phyloP scores from a whole-genome alignment of 2,888 invertebrate genomes.

The Branchipolynoe longqiensis region DNA sequence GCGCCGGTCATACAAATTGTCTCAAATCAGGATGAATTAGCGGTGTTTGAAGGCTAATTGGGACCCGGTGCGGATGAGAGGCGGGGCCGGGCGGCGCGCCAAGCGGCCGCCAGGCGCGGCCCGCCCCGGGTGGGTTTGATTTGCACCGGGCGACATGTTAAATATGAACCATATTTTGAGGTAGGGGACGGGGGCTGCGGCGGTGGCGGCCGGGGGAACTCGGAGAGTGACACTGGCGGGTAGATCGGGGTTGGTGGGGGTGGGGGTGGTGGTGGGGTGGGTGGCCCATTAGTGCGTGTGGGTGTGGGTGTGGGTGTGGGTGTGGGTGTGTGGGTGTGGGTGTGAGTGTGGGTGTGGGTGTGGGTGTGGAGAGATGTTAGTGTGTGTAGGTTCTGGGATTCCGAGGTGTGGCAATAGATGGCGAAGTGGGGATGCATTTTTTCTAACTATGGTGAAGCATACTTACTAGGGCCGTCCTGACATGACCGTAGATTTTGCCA shows the following conservation, averaged over 20 bases:
- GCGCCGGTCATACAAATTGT: constrained; percentile 43
- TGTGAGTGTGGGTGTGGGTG: no score
- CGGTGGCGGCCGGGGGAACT: no score
- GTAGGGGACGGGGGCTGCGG: constrained; percentile 10
- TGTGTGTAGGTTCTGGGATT: no score
- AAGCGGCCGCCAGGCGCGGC: neutral
- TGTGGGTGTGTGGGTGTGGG: no score
- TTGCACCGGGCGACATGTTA: neutral
- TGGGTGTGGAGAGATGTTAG: no score
- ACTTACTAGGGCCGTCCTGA: no score
- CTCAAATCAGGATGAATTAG: constrained; percentile 42
- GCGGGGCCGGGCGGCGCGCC: neutral
- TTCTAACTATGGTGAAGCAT: no score
- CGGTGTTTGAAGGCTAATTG: neutral
- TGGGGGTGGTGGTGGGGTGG: neutral
- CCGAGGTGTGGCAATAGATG: no score
- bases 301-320: neutral
- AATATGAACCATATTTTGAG: constrained; percentile 48
- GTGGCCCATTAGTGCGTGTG: neutral
- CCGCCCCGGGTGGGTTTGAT: neutral
- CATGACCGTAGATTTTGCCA: no score
- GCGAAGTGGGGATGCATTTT: no score
- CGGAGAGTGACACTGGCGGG: constrained; percentile 30
- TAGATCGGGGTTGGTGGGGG: neutral
- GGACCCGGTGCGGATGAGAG: constrained; percentile 24